Percentiles rank a stretch among this genome's conserved stretches.
Evolutionary conservation across 2,113 vertebrate species (phyloP).

Genomic region (Rousettus leschenaultii): DNA sequence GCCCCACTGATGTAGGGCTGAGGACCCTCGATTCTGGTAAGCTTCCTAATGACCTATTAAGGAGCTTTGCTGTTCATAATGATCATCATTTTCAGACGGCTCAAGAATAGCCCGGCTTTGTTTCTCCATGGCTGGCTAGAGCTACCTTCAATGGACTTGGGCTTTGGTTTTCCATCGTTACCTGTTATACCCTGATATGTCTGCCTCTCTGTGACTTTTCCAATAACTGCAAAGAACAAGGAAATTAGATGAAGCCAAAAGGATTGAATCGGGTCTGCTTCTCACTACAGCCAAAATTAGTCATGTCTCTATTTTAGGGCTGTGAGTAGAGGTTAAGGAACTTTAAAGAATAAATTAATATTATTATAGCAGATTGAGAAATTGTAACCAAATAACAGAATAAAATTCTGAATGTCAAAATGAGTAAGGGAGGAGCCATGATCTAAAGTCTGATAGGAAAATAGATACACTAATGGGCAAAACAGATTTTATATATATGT

Average conservation of each 20-base stretch:
- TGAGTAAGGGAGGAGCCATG: neutral
- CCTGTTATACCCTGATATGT: neutral
- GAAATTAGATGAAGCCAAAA: neutral
- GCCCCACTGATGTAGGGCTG: neutral
- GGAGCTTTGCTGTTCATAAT: neutral
- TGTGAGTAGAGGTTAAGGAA: neutral
- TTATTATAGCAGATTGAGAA: neutral
- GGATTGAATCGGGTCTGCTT: neutral
- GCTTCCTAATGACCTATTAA: neutral
- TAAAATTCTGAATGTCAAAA: conserved; percentile 8
- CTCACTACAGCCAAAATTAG: neutral
- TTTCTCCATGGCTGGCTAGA: neutral
- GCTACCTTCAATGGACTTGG: neutral
- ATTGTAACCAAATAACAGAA: neutral
- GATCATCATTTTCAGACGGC: neutral
- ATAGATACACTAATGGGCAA: neutral
- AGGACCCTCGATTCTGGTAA: neutral
- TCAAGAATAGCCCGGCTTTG: neutral
- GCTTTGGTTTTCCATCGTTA: neutral
- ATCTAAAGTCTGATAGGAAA: neutral
- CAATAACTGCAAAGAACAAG: neutral
- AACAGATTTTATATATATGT: neutral
- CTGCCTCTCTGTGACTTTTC: neutral
- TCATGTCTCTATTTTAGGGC: neutral
- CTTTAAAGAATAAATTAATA: neutral